Evolutionary conservation across 1,140 invertebrate species (phyloP), one percentile per base, ranked within the genome.

Genomic region (Tribolium madens): DNA sequence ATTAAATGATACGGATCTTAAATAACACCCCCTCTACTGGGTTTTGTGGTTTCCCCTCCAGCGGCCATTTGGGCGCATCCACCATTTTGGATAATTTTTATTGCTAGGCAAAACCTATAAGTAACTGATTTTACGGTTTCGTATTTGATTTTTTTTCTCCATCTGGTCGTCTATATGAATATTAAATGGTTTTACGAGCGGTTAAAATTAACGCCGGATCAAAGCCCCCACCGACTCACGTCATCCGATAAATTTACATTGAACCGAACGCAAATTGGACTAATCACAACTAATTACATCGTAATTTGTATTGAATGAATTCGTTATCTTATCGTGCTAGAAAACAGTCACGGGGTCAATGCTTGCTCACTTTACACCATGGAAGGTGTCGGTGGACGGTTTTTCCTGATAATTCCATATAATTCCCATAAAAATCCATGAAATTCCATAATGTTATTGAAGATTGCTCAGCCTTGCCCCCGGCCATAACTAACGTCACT

Each of bases 171-270:
- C 26, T 10, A 2, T 64, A 64, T 33, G 57, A 64, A 64, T 64
- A 64, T 64, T 64, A 64, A 64, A 64, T 64, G 26, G 57, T 64
- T 64, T 64, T 64, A 64, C 57, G 57, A 64, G 52, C 52, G n/a
- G 7, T 64, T 64, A 64, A 64, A 64, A 64, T 64, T 64, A 64
- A 64, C 21, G 12, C 10, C 14, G 57, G 57, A 64, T 64, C 57
- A 64, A 64, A 64, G 57, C 57, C 57, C 57, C 57, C 57, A 33
- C 57, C 57, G 57, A 26, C 57, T 64, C 57, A 64, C 57, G 57
- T 64, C 57, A 64, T 64, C 9, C 57, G 57, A 64, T 64, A 64
- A 64, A 64, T 64, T 64, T 64, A 64, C 57, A 64, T 60, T 31
- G 26, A 60, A 21, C 17, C n/a, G 21, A 18, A 60, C 53, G 53